Evolutionary conservation across 2,797 vertebrate genomes (phyloP), one percentile per base, ranked within the genome.

Genomic region (Lepus townsendii): DNA sequence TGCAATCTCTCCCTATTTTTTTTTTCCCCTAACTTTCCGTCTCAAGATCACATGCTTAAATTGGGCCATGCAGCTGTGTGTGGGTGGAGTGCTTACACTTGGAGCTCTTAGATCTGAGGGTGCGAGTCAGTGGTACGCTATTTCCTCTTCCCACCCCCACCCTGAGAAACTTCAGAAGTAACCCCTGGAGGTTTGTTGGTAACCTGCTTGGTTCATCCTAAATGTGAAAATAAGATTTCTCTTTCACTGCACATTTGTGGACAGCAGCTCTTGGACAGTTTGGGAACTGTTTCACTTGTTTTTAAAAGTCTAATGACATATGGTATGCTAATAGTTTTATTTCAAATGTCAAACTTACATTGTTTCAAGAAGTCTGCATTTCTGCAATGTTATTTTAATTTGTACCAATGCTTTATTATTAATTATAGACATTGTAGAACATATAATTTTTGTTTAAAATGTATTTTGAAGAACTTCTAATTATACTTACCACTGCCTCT

Each of bases 61-160:
- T 52, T 94, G 96, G 96, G 95, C 94, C 96, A 86, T 66, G 93
- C 96, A 97, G 97, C 96, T 97, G 97, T 96, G 84, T 93, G 93
- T 95, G 97, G 96, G 96, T 96, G 97, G 96, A 95, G 94, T 88
- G 69, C 91, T 93, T 75, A 66, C 35, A 32, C 90, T 88, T 68
- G 63, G 62, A 88, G 93, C 72, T 72, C 91, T 93, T 75, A 63
- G 80, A 20, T 80, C 69, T 83, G 86, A 86, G 92, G 82, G 77
- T 78, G 80, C 5, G 22, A 35, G 87, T 86, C 89, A 79, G 10
- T 12, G 69, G 80, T 79, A 82, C 84, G 26, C n/a, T 57, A 71
- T 72, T 95, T 91, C 72, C 52, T 87, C 62, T 76, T 60, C 42
- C 30, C 0, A 3, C 35, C 42, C 72, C 38, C 24, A 72, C 32